Evolutionary conservation across 2,888 invertebrate species (phyloP).

Genomic region (Scaptomyza flava): DNA sequence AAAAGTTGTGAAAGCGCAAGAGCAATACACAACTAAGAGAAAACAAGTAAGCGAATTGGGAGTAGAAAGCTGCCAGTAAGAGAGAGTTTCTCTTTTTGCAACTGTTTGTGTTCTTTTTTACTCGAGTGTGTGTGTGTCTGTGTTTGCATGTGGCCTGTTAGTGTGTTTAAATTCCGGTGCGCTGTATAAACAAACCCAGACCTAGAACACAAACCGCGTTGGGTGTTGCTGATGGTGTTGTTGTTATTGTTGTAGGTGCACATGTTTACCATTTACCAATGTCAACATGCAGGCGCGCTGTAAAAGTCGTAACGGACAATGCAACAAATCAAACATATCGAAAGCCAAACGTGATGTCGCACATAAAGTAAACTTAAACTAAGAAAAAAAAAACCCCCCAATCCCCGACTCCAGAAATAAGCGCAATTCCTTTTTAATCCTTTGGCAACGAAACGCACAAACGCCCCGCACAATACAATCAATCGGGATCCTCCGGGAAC

Average conservation of each 20-base stretch:
- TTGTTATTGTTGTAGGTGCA: constrained; percentile 14
- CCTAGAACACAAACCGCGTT: constrained; percentile 29
- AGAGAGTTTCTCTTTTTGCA: constrained; percentile 6
- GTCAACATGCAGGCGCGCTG: constrained; percentile 59
- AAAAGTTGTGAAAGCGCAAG: constrained; percentile 36
- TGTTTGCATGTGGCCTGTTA: constrained; percentile 63
- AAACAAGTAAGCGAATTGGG: not conserved
- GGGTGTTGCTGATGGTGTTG: not conserved
- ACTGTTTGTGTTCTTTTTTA: not conserved
- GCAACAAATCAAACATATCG: constrained; percentile 47
- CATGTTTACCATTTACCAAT: constrained; percentile 65
- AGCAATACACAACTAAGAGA: constrained; percentile 11
- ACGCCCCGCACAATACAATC: constrained; percentile 43
- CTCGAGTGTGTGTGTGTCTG: constrained; percentile 1
- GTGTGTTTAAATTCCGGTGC: constrained; percentile 73
- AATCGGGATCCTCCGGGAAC: constrained; percentile 1
- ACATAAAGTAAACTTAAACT: constrained; percentile 40
- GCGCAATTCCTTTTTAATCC: not conserved
- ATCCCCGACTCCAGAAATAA: not conserved
- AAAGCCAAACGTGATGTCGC: constrained; percentile 54
- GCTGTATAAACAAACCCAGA: constrained; percentile 76
- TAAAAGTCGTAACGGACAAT: constrained; percentile 31
- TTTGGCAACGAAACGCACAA: constrained; percentile 32
- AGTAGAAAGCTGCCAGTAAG: not conserved
- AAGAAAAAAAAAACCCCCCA: constrained; percentile 2